Conservation (phyloP, 2,888 invertebrate species). For the Cataglyphis livida region DNA sequence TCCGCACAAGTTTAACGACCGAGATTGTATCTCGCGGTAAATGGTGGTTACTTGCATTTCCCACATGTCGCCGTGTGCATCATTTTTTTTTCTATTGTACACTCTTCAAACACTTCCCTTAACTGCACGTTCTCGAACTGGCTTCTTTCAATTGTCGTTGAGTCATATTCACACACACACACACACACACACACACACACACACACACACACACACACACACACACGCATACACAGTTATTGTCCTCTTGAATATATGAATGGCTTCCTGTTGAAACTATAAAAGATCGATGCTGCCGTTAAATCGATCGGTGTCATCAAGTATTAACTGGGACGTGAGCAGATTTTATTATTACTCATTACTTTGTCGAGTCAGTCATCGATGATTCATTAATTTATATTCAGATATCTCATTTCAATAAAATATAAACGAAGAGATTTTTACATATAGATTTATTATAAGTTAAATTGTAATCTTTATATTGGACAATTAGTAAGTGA, state of each 20-base stretch:
- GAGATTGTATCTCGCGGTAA: constrained; percentile 60
- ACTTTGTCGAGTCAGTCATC: constrained; percentile 5
- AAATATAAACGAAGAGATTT: neutral
- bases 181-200: too few species aligned
- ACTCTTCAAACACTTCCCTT: constrained; percentile 54
- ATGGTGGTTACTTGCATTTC: constrained; percentile 63
- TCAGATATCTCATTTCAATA: neutral
- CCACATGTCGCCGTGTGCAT: constrained; percentile 62
- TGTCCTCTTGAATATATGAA: constrained; percentile 29
- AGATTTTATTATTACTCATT: constrained; percentile 40
- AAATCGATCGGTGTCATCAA: constrained; percentile 37
- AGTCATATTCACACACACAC: constrained; percentile 32
- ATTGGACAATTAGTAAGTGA: neutral
- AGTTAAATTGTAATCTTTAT: neutral
- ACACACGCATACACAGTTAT: constrained; percentile 33
- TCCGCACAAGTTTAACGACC: constrained; percentile 57
- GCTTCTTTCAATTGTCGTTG: constrained; percentile 54
- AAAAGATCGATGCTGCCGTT: constrained; percentile 38
- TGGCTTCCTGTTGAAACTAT: constrained; percentile 43
- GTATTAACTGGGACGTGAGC: constrained; percentile 8
- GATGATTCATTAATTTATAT: constrained; percentile 25
- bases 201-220: too few species aligned
- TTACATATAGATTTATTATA: neutral
- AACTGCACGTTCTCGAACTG: constrained; percentile 62
- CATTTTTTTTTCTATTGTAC: constrained; percentile 62